These are phyloP conservation scores for Mirza zaza DNA, from an alignment of 2,113 vertebrate species.

Conservation along the genomic window DNA sequence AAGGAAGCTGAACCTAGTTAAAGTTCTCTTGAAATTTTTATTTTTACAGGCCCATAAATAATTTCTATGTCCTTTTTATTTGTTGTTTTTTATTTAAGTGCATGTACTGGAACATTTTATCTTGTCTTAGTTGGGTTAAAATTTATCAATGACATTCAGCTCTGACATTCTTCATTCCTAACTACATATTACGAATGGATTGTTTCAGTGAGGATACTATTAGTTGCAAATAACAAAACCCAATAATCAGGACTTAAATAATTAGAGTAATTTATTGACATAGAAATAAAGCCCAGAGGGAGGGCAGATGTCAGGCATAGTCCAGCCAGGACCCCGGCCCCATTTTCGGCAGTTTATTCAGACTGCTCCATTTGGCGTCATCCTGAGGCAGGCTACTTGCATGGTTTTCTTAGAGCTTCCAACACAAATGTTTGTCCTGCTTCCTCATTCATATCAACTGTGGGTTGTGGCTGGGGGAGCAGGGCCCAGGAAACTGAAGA, in stretches of 20 bases:
- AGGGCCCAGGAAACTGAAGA: background rate
- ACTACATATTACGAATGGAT: background rate
- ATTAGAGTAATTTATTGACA: background rate
- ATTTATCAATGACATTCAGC: background rate
- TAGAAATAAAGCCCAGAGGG: background rate
- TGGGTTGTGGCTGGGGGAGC: background rate
- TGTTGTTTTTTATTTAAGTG: background rate
- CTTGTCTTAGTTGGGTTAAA: conserved; percentile 21
- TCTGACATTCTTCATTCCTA: background rate
- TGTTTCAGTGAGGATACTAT: background rate
- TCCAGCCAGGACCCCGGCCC: background rate
- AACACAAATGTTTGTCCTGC: background rate
- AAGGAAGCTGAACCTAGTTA: conserved; percentile 27
- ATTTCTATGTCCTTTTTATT: background rate
- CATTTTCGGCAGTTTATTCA: background rate
- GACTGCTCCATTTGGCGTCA: background rate
- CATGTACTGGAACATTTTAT: conserved; percentile 11
- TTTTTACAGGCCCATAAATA: conserved; percentile 36
- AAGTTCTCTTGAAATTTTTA: conserved; percentile 38
- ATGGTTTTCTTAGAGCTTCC: background rate
- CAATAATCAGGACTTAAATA: background rate
- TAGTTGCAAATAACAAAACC: background rate
- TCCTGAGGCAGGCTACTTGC: background rate
- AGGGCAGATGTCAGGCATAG: background rate
- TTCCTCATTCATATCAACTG: background rate